Evolutionary conservation across 2,797 vertebrate genomes (phyloP), one percentile per base, ranked within the genome.

Genomic region (Cryptoblepharus egeriae): DNA sequence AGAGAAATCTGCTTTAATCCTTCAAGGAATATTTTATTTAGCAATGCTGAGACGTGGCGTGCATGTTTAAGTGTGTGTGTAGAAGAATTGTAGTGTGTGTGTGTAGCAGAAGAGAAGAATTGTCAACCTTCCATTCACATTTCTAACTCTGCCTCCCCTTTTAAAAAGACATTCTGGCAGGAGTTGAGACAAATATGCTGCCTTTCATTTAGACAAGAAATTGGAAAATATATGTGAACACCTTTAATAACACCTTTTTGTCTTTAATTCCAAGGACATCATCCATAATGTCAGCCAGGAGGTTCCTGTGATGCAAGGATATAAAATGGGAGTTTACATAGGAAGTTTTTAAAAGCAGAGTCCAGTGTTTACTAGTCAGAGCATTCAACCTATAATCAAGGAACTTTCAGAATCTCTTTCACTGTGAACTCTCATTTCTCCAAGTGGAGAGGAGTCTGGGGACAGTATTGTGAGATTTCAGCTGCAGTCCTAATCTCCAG

Each of bases 211-310:
- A 81, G 88, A 85, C n/a, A 71, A 90, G 91, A 91, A 89, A 90
- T 88, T 86, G 85, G 74, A 11, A 76, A 87, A 30, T 42, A 37
- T 90, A 91, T 90, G 91, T 89, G 93, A 93, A 93, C 72, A 91
- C 81, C 52, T 75, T 81, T 92, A 93, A 91, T 87, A 80, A 81
- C 85, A 89, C 80, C 82, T 90, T 91, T 87, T 89, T 83, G 75
- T 75, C 28, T 37, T 92, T 86, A 80, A 89, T 90, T 93, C 1
- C 0, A 88, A 60, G 92, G 80, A 85, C 89, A 90, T 89, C 91
- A 88, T 91, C 88, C 84, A 69, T 90, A 92, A 92, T 88, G 88
- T 80, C 86, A 89, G 91, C 87, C 91, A 88, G 79, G 88, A 84
- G 86, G 77, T 92, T 89, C 82, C 92, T 86, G 86, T 75, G 84